phyloP scores from a whole-genome alignment of 2,888 invertebrate genomes.

The Tryphoninae sp. region DNA sequence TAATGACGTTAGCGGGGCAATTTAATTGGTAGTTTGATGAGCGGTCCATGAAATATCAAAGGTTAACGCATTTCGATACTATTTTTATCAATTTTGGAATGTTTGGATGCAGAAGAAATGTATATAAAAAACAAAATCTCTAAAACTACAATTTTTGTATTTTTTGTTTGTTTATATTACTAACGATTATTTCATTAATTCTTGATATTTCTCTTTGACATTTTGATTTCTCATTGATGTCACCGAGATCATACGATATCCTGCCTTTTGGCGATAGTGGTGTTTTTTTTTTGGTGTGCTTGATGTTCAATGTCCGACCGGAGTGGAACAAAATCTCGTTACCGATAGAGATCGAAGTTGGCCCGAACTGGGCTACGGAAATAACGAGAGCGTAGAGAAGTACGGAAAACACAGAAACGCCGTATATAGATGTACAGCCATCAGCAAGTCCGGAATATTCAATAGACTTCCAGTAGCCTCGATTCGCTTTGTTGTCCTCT shows the following conservation, averaged over 20 bases:
- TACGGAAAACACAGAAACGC: conserved; percentile 33
- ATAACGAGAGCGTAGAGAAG: conserved; percentile 24
- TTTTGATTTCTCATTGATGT: too few relatives aligned
- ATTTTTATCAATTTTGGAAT: background rate
- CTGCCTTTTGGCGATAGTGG: background rate
- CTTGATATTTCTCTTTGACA: too few relatives aligned
- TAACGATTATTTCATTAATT: too few relatives aligned
- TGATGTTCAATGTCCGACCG: conserved; percentile 42
- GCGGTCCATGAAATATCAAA: too few relatives aligned
- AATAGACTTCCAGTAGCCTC: conserved; percentile 56
- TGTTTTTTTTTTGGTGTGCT: conserved; percentile 10
- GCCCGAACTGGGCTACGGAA: conserved; percentile 30
- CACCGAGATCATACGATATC: background rate
- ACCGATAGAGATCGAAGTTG: conserved; percentile 35
- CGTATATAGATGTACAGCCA: background rate
- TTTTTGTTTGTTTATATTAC: too few relatives aligned
- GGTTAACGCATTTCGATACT: too few relatives aligned
- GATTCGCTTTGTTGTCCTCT: conserved; percentile 52
- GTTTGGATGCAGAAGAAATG: background rate
- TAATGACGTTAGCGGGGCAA: too few relatives aligned
- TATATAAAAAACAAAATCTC: background rate
- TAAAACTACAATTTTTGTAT: too few relatives aligned
- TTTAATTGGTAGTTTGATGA: too few relatives aligned
- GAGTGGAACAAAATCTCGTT: conserved; percentile 45
- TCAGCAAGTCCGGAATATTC: conserved; percentile 53